Evolutionary conservation across 2,113 vertebrate genomes (phyloP).

Genomic region (Salminus brasiliensis): DNA sequence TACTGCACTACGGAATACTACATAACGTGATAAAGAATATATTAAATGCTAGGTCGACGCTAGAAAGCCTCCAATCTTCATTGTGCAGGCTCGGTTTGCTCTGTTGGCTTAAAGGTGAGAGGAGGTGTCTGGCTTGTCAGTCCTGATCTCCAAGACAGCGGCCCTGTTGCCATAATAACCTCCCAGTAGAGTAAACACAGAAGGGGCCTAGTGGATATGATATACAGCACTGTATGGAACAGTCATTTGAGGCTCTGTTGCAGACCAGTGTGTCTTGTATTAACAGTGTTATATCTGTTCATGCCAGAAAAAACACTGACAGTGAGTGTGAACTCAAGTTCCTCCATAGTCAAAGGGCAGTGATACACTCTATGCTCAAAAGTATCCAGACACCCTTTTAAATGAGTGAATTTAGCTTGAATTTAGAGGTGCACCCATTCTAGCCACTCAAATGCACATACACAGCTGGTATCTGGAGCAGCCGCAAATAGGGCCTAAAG

Average conservation of each 20-base stretch:
- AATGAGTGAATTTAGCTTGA: not conserved
- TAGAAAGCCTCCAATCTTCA: not conserved
- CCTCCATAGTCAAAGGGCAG: not conserved
- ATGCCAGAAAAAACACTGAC: not conserved
- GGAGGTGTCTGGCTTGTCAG: not conserved
- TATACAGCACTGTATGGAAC: constrained; percentile 2
- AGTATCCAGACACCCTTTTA: not conserved
- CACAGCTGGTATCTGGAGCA: not conserved
- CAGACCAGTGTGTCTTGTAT: not conserved
- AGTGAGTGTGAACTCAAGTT: not conserved
- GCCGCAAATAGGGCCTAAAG: no score
- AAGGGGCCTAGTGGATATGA: not conserved
- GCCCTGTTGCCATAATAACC: not conserved
- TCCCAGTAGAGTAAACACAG: not conserved
- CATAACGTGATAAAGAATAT: no score
- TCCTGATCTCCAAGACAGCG: not conserved
- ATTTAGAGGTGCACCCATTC: not conserved
- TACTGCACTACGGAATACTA: not conserved
- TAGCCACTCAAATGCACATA: not conserved
- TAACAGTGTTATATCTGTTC: not conserved
- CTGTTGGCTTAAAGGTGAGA: not conserved
- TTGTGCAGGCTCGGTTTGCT: not conserved
- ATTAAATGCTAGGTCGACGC: no score
- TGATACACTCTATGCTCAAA: not conserved
- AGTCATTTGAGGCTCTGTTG: constrained; percentile 13